Evolutionary conservation across 2,888 invertebrate genomes (phyloP).

Genomic region (Liposcelis brunnea): DNA sequence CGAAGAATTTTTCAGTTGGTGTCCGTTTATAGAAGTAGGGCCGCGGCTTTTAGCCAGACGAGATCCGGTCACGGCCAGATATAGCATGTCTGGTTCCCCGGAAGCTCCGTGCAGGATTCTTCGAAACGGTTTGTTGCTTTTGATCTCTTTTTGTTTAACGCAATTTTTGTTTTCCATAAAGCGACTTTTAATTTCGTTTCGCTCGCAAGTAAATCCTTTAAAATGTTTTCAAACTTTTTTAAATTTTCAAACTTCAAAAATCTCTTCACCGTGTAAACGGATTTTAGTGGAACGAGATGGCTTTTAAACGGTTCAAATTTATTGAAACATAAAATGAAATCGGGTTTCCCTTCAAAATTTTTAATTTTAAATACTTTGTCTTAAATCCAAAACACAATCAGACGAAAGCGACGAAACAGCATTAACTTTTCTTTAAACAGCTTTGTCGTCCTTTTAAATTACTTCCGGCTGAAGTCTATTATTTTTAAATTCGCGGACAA

Average conservation of each 20-base stretch:
- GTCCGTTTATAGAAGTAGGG: conserved; percentile 55
- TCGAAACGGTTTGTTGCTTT: conserved; percentile 40
- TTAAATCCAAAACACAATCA: too few species aligned
- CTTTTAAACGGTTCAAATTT: not conserved
- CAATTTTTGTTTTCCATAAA: not conserved
- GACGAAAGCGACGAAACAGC: too few species aligned
- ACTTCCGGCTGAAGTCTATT: too few species aligned
- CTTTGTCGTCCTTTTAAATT: too few species aligned
- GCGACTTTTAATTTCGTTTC: not conserved
- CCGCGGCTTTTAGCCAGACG: conserved; percentile 50
- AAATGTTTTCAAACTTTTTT: not conserved
- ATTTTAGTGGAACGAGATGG: not conserved
- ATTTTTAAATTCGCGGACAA: too few species aligned
- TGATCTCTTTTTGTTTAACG: not conserved
- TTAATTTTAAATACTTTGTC: too few species aligned
- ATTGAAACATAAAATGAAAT: too few species aligned
- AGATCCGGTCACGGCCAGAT: conserved; percentile 57
- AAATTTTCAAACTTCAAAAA: not conserved
- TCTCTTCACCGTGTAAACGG: not conserved
- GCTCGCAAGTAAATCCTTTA: not conserved
- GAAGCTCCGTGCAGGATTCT: conserved; percentile 46
- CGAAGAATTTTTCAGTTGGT: conserved; percentile 80
- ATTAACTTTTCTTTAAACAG: too few species aligned
- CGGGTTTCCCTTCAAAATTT: too few species aligned
- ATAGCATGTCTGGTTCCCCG: conserved; percentile 58